Base-by-base conservation (phyloP, 2,113 vertebrate species). In the Lathamus discolor region DNA sequence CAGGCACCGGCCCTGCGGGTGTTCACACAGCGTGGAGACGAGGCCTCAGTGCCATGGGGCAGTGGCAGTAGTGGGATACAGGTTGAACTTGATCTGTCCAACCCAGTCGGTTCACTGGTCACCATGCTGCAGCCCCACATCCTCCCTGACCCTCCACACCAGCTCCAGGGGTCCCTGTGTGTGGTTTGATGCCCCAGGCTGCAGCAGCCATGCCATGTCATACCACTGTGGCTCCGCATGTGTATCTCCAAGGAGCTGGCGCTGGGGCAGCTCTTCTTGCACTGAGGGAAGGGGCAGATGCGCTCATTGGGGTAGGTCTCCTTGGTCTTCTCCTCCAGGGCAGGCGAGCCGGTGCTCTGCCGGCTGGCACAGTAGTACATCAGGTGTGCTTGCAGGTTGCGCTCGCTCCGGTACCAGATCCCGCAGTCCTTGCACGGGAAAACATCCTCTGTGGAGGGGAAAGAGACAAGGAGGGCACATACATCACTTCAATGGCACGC, bases 161-260 rank as follows among this genome's bases (percentile, higher is more conserved):
- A 3, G n/a, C 27, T 82, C 64, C 8, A 10, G 62, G 43, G 49
- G 12, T 44, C 22, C 11, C 12, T 9, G 17, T 37, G 2, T 0
- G 35, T 13, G 63, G 25, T 57, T 57, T 2, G 9, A 54, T 5
- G 22, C 80, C 74, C 79, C 79, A 33, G 57, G 72, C 39, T 64
- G 57, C 63, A 43, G 52, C 19, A 27, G 39, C 76, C 4, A 0
- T 3, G 62, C 74, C 0, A 0, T 67, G 74, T 68, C 99, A 74
- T 95, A 99, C 99, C 99, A 1, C 99, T 99, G 88, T 99, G 99
- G 54, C 99, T 99, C 73, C 99, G 98, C 99, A 99, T 99, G 98
- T 99, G 99, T 90, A 99, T 99, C 97, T 99, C 99, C 96, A 99
- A 96, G 17, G 99, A 99, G 98, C 99, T 99, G 97, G 99, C 99